Evolutionary conservation across 2,888 invertebrate species (phyloP).

Genomic region (Clitarchus hookeri): DNA sequence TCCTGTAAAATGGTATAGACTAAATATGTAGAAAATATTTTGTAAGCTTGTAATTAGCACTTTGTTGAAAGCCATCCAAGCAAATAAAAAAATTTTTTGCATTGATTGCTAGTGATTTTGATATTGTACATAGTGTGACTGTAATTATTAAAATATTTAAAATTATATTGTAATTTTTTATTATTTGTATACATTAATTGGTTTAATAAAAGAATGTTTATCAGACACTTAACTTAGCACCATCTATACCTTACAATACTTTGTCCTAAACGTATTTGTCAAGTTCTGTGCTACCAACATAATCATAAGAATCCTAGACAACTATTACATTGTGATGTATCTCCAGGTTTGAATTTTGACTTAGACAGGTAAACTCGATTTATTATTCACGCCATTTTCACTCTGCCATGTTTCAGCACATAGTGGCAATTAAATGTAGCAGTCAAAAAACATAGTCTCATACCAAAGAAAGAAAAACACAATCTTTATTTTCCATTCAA

Average conservation of each 20-base stretch:
- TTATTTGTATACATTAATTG: neutral
- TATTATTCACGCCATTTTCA: no score
- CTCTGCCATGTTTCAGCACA: no score
- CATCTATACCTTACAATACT: no score
- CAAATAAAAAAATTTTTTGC: neutral
- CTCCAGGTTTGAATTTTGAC: no score
- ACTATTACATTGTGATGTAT: no score
- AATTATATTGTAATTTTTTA: neutral
- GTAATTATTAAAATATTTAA: neutral
- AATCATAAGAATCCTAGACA: no score
- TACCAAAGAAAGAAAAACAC: neutral
- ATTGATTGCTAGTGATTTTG: neutral
- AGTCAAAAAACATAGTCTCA: neutral
- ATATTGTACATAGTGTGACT: neutral
- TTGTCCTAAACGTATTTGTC: no score
- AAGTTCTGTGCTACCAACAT: no score
- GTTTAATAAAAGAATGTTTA: slow-evolving; percentile 15
- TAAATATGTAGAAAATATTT: neutral
- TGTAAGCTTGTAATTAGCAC: neutral
- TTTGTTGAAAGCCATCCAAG: neutral
- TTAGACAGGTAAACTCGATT: no score
- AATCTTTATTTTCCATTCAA: no score
- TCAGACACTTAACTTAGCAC: no score
- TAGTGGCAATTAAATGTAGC: no score
- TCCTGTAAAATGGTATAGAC: neutral